Base-by-base conservation (phyloP, 2,888 invertebrate species). In the Campoletis raptor region DNA sequence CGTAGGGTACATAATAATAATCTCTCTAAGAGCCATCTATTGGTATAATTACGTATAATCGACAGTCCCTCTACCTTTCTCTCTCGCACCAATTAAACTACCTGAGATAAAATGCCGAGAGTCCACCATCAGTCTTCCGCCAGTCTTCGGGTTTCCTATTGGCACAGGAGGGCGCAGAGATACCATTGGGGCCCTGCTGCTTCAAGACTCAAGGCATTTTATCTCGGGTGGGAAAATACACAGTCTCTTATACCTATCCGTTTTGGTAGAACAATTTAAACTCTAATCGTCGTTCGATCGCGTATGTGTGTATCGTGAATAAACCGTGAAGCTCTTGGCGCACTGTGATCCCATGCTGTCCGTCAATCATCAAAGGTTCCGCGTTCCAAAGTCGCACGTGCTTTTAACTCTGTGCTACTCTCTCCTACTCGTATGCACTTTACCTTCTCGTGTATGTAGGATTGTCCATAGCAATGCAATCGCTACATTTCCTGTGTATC, bases 321-420 rank as follows among this genome's bases (percentile, higher is more conserved):
- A 48, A 21, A 70, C 24, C 45, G 76, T 42, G 42, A 45, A 10
- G 30, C 36, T 42, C 36, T 52, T 64, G 30, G 67, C 45, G n/a
- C 70, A 30, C n/a, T 64, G 73, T 48, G 79, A 74, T 76, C 21
- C 61, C 67, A 69, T 66, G 40, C 81, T 79, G 81, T 85, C 82
- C 85, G 85, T 87, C 85, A 80, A 85, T 87, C 86, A 85, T 87
- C 86, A 85, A 87, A 85, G 82, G 86, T 85, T 87, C 86, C 86
- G 86, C 86, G 85, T 85, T 87, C 86, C 86, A 69, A 74, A 76
- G 54, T 87, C 86, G 79, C 86, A 82, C 85, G 82, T 85, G 86
- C 83, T 61, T 30, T 30, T 24, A 24, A 52, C 73, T 45, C 18
- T 12, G 15, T 36, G 40, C 30, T 54, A 52, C 21, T 54, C 21